A percentile compares a stretch with the other conserved stretches of the same genome.
Evolutionary conservation across 2,888 invertebrate species (phyloP).

Genomic region (Eilema sororculum): DNA sequence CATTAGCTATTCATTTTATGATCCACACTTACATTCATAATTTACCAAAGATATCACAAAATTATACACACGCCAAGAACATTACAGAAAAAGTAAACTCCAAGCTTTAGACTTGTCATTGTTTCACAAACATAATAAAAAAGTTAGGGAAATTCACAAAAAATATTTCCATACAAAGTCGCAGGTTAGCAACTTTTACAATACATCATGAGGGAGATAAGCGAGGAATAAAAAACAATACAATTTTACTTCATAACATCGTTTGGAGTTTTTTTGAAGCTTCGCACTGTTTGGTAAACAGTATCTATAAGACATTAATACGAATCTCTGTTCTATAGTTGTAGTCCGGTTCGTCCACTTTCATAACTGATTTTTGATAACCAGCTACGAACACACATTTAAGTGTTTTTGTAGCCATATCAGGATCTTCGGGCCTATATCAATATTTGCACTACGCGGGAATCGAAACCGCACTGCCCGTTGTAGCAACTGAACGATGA

Average conservation of each 20-base stretch:
- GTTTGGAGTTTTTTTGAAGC: slow-evolving; percentile 13
- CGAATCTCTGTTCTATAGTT: neutral
- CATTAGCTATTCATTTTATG: neutral
- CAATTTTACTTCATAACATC: slow-evolving; percentile 15
- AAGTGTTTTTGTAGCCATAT: too few species aligned
- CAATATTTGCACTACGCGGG: too few species aligned
- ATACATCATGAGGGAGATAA: slow-evolving; percentile 39
- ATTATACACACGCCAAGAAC: neutral
- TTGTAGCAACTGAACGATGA: too few species aligned
- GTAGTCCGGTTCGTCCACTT: too few species aligned
- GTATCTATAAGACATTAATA: neutral
- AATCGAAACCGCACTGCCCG: too few species aligned
- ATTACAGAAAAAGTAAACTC: slow-evolving; percentile 8
- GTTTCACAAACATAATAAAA: slow-evolving; percentile 40
- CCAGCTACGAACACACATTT: too few species aligned
- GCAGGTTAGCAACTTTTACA: slow-evolving; percentile 39
- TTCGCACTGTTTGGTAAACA: neutral
- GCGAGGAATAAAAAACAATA: slow-evolving; percentile 20
- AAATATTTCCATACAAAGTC: slow-evolving; percentile 30
- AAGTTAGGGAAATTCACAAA: slow-evolving; percentile 33
- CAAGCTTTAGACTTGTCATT: slow-evolving; percentile 17
- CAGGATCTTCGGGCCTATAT: too few species aligned
- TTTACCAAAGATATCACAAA: neutral
- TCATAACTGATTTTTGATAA: too few species aligned
- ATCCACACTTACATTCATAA: neutral